Percentiles rank a stretch among this genome's conserved stretches.
Evolutionary conservation across 2,888 invertebrate species (phyloP).

Genomic region (Synanthedon formicaeformis): DNA sequence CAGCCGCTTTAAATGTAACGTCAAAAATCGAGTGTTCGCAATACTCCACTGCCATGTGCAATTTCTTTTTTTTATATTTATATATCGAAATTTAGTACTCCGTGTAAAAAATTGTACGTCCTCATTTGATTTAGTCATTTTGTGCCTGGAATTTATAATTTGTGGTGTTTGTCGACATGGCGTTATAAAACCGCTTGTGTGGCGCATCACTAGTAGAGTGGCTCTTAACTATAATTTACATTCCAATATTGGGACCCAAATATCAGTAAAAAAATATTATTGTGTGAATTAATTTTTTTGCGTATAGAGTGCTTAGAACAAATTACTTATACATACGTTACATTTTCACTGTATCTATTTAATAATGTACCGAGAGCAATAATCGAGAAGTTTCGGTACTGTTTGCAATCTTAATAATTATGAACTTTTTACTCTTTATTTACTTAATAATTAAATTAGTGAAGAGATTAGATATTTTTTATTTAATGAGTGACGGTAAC

Average conservation of each 20-base stretch:
- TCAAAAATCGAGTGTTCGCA: slow-evolving; percentile 56
- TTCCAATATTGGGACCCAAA: slow-evolving; percentile 63
- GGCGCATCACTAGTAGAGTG: slow-evolving; percentile 18
- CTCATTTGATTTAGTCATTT: slow-evolving; percentile 50
- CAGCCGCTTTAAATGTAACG: slow-evolving; percentile 62
- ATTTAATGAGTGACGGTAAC: slow-evolving; percentile 66
- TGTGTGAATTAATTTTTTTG: slow-evolving; percentile 1
- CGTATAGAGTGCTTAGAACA: slow-evolving; percentile 17
- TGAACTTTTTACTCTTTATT: slow-evolving; percentile 40
- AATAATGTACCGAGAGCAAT: slow-evolving; percentile 3
- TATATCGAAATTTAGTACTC: slow-evolving; percentile 49
- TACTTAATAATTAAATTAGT: slow-evolving; percentile 47
- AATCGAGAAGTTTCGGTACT: slow-evolving; percentile 26
- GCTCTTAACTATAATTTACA: slow-evolving; percentile 43
- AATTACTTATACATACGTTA: slow-evolving; percentile 11
- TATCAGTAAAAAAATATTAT: slow-evolving; percentile 1
- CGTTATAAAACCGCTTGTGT: slow-evolving; percentile 19
- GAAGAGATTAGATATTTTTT: slow-evolving; percentile 66
- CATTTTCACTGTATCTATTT: neutral
- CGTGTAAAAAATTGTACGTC: slow-evolving; percentile 37
- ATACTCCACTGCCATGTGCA: slow-evolving; percentile 67
- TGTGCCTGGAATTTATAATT: slow-evolving; percentile 31
- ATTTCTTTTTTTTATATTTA: slow-evolving; percentile 40
- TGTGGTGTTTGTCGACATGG: slow-evolving; percentile 38
- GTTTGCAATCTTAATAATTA: slow-evolving; percentile 45